A percentile compares a stretch with the other conserved stretches of the same genome.
These are phyloP conservation scores for Sternotherus odoratus DNA, from an alignment of 2,797 vertebrate genomes.

Conservation along the genomic window DNA sequence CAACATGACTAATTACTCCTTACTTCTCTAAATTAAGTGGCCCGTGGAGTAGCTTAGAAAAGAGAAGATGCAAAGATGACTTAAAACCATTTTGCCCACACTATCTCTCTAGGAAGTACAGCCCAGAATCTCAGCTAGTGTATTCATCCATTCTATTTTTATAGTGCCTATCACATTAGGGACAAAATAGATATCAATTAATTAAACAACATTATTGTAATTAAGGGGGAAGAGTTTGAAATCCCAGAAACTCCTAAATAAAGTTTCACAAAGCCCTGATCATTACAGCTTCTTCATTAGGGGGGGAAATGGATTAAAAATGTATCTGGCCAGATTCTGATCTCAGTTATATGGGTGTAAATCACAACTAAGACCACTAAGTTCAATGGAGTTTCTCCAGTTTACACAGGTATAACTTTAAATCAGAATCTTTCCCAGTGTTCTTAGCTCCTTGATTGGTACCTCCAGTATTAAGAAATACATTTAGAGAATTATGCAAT, in stretches of 20 bases:
- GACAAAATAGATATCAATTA: slow-evolving; percentile 56
- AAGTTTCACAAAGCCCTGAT: slow-evolving; percentile 43
- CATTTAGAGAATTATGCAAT: background rate
- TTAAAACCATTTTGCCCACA: background rate
- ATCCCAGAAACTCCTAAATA: slow-evolving; percentile 59
- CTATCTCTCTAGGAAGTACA: slow-evolving; percentile 7
- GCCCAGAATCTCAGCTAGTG: background rate
- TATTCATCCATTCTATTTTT: slow-evolving; percentile 17
- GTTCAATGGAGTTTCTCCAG: background rate
- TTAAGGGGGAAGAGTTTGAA: slow-evolving; percentile 59
- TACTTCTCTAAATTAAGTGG: background rate
- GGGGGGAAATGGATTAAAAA: background rate
- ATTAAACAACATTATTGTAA: slow-evolving; percentile 46
- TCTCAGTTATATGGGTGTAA: background rate
- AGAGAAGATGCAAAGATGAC: slow-evolving; percentile 23
- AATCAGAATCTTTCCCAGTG: background rate
- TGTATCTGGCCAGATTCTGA: background rate
- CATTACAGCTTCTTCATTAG: slow-evolving; percentile 1
- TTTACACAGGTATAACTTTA: background rate
- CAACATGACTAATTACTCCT: background rate
- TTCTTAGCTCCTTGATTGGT: background rate
- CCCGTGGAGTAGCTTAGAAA: background rate
- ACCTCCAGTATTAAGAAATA: background rate
- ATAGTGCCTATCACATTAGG: background rate
- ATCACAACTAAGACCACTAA: background rate